These are phyloP conservation scores for Spongia lamella DNA, from an alignment of 37 sponge, comb jelly and placozoan genomes.

Conservation along the genomic window DNA sequence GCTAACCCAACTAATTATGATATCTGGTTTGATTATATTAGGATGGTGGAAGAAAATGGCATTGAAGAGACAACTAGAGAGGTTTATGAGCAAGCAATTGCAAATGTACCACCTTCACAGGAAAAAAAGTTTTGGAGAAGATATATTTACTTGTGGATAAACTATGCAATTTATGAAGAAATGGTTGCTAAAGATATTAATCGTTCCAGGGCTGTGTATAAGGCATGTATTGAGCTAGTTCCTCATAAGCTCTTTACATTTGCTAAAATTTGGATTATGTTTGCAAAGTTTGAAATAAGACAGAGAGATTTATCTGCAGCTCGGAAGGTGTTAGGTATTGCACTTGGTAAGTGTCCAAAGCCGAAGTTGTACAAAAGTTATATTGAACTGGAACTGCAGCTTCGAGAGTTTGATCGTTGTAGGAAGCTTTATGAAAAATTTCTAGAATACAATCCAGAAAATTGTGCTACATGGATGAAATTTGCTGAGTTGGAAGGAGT, in stretches of 20 bases:
- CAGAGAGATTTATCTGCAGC: conserved; percentile 88
- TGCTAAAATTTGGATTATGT: conserved; percentile 97
- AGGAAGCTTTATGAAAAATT: conserved; percentile 98
- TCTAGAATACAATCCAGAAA: conserved; percentile 77
- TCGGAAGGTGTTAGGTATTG: conserved; percentile 86
- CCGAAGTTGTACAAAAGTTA: conserved; percentile 92
- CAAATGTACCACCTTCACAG: conserved; percentile 89
- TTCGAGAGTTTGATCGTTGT: conserved; percentile 96
- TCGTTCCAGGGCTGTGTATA: conserved; percentile 88
- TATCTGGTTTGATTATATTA: conserved; percentile 97
- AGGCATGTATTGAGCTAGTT: conserved; percentile 81
- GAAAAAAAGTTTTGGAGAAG: conserved; percentile 93
- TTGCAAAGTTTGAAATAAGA: conserved; percentile 92
- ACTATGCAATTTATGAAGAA: conserved; percentile 98
- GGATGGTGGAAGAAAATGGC: conserved; percentile 85
- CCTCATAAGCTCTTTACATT: conserved; percentile 96
- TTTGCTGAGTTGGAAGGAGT: conserved; percentile 87
- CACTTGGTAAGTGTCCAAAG: conserved; percentile 95
- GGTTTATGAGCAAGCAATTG: conserved; percentile 96
- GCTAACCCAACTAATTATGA: conserved; percentile 94
- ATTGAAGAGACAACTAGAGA: conserved; percentile 76
- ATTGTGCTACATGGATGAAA: conserved; percentile 95
- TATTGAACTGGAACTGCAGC: conserved; percentile 95
- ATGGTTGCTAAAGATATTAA: conserved; percentile 84
- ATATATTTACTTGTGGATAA: conserved; percentile 97